Percentiles rank a stretch among this genome's conserved stretches.
Conservation (phyloP, 2,888 invertebrate species). For the Carterocephalus palaemon region DNA sequence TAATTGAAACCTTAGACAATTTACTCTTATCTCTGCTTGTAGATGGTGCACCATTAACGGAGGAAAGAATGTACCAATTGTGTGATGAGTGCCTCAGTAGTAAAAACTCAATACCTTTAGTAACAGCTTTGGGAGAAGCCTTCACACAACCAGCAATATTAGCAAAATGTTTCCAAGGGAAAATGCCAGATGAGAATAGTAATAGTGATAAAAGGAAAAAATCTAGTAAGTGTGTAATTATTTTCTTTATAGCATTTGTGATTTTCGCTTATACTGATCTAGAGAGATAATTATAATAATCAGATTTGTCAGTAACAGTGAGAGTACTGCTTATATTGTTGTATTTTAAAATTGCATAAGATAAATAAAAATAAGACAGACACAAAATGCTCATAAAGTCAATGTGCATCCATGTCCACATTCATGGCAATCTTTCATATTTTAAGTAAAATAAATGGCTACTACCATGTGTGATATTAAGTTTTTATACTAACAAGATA, state of each 20-base stretch:
- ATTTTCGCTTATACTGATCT: too few relatives aligned
- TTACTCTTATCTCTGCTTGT: conserved; percentile 37
- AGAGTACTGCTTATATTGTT: too few relatives aligned
- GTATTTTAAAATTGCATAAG: too few relatives aligned
- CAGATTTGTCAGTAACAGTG: too few relatives aligned
- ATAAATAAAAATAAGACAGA: too few relatives aligned
- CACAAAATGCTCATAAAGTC: too few relatives aligned
- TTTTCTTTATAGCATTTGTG: neutral
- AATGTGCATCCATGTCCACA: too few relatives aligned
- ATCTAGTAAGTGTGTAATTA: conserved; percentile 50
- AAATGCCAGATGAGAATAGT: conserved; percentile 51
- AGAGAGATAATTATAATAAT: too few relatives aligned
- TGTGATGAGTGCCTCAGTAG: conserved; percentile 86
- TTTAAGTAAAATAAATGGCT: too few relatives aligned
- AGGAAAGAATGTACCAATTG: conserved; percentile 85
- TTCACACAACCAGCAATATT: conserved; percentile 82
- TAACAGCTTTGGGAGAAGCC: conserved; percentile 87
- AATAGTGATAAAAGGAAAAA: conserved; percentile 60
- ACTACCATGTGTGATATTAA: too few relatives aligned
- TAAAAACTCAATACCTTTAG: conserved; percentile 84
- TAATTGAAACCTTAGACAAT: conserved; percentile 44
- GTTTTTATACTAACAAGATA: too few relatives aligned
- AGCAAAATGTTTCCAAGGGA: conserved; percentile 83
- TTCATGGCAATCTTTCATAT: too few relatives aligned
- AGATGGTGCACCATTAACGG: conserved; percentile 82